Evolutionary conservation across 2,113 vertebrate genomes (phyloP).

Genomic region (Pyxicephalus adspersus): DNA sequence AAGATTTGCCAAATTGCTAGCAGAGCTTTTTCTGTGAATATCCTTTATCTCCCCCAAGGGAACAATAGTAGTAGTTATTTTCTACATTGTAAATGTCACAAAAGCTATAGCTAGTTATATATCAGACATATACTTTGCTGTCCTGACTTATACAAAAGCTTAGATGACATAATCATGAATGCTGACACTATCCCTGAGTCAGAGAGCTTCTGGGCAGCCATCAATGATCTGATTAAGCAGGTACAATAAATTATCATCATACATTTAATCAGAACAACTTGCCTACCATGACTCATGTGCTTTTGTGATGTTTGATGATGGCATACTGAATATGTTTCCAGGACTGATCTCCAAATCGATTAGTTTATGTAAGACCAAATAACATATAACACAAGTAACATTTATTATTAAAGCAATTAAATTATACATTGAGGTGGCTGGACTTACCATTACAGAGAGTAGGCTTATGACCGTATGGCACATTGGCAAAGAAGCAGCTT

Average conservation of each 20-base stretch:
- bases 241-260: slow-evolving; percentile 11
- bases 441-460: too few species aligned
- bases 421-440: too few species aligned
- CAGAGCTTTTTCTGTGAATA: background rate
- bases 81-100: background rate
- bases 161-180: background rate
- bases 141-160: background rate
- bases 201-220: background rate
- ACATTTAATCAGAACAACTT: background rate
- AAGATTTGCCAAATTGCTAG: background rate
- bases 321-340: background rate
- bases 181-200: background rate
- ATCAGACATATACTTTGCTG: background rate
- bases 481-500: too few species aligned
- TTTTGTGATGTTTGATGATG: background rate
- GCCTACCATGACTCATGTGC: slow-evolving; percentile 31
- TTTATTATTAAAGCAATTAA: too few species aligned
- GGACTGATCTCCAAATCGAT: background rate
- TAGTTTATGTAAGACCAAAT: background rate
- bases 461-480: too few species aligned
- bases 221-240: background rate
- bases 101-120: background rate
- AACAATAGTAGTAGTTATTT: background rate
- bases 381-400: too few species aligned
- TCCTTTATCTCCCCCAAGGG: too few species aligned